Evolutionary conservation across 2,113 vertebrate genomes (phyloP).

Genomic region (Sapajus apella): DNA sequence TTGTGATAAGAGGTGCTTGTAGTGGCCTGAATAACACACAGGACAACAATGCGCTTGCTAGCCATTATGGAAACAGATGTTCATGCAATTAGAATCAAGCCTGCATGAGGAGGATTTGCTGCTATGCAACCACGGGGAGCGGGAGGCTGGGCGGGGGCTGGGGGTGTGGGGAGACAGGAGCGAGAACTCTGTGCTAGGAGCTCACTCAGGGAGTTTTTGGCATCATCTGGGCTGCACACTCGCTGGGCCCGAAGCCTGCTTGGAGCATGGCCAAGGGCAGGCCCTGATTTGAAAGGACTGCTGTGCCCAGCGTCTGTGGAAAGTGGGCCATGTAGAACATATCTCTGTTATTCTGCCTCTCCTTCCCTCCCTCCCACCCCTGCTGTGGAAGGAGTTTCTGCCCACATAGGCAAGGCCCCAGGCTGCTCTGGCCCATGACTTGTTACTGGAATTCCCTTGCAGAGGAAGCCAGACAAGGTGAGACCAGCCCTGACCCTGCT

Average conservation of each 20-base stretch:
- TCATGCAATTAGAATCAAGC: constrained; percentile 89
- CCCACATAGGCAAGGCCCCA: not conserved
- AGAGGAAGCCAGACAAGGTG: not conserved
- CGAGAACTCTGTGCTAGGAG: constrained; percentile 76
- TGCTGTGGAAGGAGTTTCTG: not conserved
- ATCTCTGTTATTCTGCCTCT: constrained; percentile 43
- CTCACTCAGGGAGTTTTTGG: constrained; percentile 83
- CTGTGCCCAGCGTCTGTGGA: constrained; percentile 9
- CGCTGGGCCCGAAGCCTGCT: constrained; percentile 78
- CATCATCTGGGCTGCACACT: constrained; percentile 81
- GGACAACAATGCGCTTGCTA: constrained; percentile 91
- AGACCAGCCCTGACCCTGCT: not conserved
- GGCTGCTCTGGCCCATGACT: not conserved
- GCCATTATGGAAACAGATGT: constrained; percentile 93
- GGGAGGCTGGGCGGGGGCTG: constrained; percentile 7
- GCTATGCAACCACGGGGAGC: constrained; percentile 84
- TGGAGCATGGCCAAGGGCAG: constrained; percentile 81
- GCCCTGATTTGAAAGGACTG: constrained; percentile 66
- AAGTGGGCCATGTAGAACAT: constrained; percentile 48
- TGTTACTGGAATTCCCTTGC: fast-evolving
- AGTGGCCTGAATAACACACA: constrained; percentile 91
- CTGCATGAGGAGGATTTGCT: constrained; percentile 88
- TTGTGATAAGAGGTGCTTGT: constrained; percentile 92
- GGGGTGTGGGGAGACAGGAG: constrained; percentile 68
- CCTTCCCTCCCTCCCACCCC: not conserved